Base-by-base conservation (phyloP, 2,888 invertebrate genomes). In the Brachycybe producta region DNA sequence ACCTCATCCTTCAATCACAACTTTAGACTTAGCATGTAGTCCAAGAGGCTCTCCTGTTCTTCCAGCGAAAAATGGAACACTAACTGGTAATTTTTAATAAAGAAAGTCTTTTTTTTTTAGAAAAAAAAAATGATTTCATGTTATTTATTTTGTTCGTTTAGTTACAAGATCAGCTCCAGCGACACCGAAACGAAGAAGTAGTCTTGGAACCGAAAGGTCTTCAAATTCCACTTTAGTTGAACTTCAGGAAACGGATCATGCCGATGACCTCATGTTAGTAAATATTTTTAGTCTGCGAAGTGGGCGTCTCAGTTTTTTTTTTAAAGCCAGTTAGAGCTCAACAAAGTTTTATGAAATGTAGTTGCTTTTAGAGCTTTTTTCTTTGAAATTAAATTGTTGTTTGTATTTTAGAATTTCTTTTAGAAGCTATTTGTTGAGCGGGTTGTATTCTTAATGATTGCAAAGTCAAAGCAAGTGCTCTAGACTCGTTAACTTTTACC, bases 1-100 rank as follows among this genome's bases (percentile, higher is more conserved):
- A 52, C 61, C 59, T 13, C 61, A 61, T 50, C 60, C 61, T 15
- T 56, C 59, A 5, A 51, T 57, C 26, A 52, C 55, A 26, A 49
- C 48, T 21, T 42, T 49, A 39, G 44, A 48, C 39, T 21, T 54
- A 52, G 41, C 44, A 15, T 43, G 49, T 42, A 54, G 51, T 38
- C 53, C 46, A 11, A 34, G 48, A 23, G 41, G 36, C 21, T 52
- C 55, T n/a, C 50, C 55, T 23, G 48, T 53, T 19, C 34, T 45
- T 17, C 23, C 45, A 3, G 40, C 27, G 5, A 53, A 48, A 38
- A 44, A 44, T 15, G 21, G 42, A n/a, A 21, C 27, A 19, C 39
- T 30, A 5, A 26, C 52, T 36, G 54, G 54, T 47, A 30, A 39
- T 34, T 11, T 4, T n/a, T n/a, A n/a, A n/a, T n/a, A n/a, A n/a